Base-by-base conservation (phyloP, 2,888 invertebrate genomes). In the Orthosia gracilis region DNA sequence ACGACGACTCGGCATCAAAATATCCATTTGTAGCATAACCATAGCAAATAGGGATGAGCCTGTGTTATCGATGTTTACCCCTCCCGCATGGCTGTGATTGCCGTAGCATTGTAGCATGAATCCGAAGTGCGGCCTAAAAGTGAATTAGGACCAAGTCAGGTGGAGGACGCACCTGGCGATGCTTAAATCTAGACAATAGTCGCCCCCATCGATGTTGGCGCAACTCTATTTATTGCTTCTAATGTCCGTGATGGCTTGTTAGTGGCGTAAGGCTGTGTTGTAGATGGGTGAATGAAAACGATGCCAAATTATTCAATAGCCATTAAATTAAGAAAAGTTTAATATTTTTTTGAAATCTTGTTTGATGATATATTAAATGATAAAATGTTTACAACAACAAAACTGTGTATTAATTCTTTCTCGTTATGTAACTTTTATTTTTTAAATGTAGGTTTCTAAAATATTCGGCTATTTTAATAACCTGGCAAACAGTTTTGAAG, bases 121-220 rank as follows among this genome's bases (percentile, higher is more conserved):
- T 78, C 78, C 84, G 74, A 84, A 87, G 87, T 81, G 80, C 83
- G 78, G 86, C 90, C 87, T 81, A 87, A 87, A 86, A 87, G 91
- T 91, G 93, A 93, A 93, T 93, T 92, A 92, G 92, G 88, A 88
- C 76, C 89, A 90, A 91, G 89, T 88, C 90, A 88, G 89, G 84
- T 89, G 90, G 74, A 82, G 85, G 74, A 74, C 62, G 87, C 87
- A 88, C 85, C 86, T 88, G 87, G 69, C 78, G 58, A 65, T 62
- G 83, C 77, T 78, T 84, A 78, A 78, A 76, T 75, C 83, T 80
- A 86, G 78, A 85, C 86, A 85, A 86, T 87, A 68, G 80, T 62
- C 66, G 69, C 79, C 80, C 79, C 69, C 73, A 84, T 81, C 81
- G 73, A 54, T 73, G 69, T 71, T 76, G 65, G 73, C n/a, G 55